These are phyloP conservation scores for Trachelus troglodyta DNA, from an alignment of 2,888 invertebrate species.

Conservation along the genomic window DNA sequence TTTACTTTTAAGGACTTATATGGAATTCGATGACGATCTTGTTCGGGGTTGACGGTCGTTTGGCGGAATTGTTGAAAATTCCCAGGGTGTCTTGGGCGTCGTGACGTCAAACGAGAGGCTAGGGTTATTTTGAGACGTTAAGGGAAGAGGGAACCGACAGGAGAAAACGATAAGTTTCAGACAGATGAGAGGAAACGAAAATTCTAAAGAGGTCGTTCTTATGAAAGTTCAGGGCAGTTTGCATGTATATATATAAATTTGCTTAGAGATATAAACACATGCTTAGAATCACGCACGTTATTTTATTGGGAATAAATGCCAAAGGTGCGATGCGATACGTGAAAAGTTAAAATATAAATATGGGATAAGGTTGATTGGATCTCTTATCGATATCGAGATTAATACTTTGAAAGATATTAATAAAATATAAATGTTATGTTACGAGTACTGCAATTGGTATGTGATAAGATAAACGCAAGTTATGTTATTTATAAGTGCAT, in stretches of 20 bases:
- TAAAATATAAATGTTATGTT: background rate
- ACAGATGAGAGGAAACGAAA: background rate
- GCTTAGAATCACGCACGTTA: background rate
- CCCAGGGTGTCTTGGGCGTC: constrained; percentile 25
- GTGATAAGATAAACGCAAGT: background rate
- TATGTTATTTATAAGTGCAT: background rate
- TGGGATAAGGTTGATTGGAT: background rate
- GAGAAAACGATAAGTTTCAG: background rate
- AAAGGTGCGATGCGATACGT: background rate
- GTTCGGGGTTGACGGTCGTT: background rate
- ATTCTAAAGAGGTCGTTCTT: constrained; percentile 15
- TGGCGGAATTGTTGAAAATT: constrained; percentile 21
- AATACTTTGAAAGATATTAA: background rate
- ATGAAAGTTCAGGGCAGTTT: constrained; percentile 7
- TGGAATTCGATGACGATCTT: background rate
- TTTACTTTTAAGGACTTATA: background rate
- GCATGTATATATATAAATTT: background rate
- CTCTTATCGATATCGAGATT: background rate
- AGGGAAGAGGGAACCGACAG: background rate
- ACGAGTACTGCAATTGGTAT: background rate
- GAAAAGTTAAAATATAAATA: background rate
- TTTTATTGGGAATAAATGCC: background rate
- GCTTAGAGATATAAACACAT: background rate
- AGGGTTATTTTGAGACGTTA: constrained; percentile 43
- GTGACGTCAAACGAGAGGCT: constrained; percentile 48